Conservation (phyloP, 2,888 invertebrate genomes). For the Invenusta paracnida region DNA sequence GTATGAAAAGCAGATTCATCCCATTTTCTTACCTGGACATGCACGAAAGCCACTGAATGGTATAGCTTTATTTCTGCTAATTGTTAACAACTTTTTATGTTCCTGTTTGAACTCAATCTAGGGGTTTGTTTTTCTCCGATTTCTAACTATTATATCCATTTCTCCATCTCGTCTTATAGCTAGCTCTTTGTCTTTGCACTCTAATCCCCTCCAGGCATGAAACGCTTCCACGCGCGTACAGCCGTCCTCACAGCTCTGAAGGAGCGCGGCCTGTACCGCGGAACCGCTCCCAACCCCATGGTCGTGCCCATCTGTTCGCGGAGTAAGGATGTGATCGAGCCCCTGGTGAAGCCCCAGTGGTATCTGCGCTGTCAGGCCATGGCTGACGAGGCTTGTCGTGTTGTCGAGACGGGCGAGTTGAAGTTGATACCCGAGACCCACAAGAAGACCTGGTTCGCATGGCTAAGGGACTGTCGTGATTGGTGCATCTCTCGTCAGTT, state of each 20-base stretch:
- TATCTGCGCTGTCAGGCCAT: slow-evolving; percentile 38
- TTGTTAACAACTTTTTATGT: too few species aligned
- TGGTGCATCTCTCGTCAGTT: slow-evolving; percentile 96
- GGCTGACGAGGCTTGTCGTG: slow-evolving; percentile 55
- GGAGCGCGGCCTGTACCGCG: slow-evolving; percentile 70
- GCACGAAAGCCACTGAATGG: too few species aligned
- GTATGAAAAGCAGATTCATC: too few species aligned
- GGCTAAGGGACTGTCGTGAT: slow-evolving; percentile 92
- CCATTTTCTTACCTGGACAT: too few species aligned
- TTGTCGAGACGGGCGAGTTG: slow-evolving; percentile 73
- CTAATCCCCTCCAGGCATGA: slow-evolving; percentile 74
- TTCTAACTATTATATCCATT: too few species aligned
- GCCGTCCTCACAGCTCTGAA: slow-evolving; percentile 74
- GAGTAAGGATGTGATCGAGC: slow-evolving; percentile 94
- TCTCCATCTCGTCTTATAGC: too few species aligned
- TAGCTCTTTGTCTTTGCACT: too few species aligned
- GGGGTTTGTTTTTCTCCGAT: too few species aligned
- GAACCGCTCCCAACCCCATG: slow-evolving; percentile 84
- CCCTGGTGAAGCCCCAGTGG: slow-evolving; percentile 86
- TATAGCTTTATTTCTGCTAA: too few species aligned
- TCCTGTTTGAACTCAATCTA: too few species aligned
- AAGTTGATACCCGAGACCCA: slow-evolving; percentile 84
- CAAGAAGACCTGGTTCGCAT: slow-evolving; percentile 85
- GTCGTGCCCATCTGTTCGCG: slow-evolving; percentile 77
- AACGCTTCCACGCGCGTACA: slow-evolving; percentile 81